Percentiles rank a stretch among this genome's conserved stretches.
Evolutionary conservation across 2,888 invertebrate species (phyloP).

Genomic region (Pyrrhosoma nymphula): DNA sequence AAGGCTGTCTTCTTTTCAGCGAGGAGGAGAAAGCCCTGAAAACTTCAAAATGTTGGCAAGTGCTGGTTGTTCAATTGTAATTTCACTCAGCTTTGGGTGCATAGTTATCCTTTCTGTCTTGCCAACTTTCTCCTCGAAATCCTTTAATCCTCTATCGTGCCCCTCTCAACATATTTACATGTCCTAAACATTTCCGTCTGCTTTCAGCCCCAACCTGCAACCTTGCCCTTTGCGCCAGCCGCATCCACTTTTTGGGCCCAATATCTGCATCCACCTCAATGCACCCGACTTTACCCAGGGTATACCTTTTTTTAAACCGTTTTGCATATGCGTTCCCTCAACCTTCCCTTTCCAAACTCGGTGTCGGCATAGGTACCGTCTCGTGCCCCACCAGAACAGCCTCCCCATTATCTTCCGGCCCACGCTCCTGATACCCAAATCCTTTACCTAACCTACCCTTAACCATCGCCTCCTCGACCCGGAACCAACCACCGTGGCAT

Average conservation of each 20-base stretch:
- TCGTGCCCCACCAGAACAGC: too few relatives aligned
- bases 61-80: too few relatives aligned
- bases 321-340: conserved; percentile 3
- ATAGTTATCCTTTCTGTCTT: too few relatives aligned
- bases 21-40: too few relatives aligned
- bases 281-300: neutral
- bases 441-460: too few relatives aligned
- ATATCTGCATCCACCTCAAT: conserved; percentile 14
- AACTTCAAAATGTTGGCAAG: too few relatives aligned
- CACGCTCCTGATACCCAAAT: too few relatives aligned
- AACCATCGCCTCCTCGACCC: neutral
- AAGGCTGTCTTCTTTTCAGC: too few relatives aligned
- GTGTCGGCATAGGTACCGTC: too few relatives aligned
- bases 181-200: neutral
- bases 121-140: neutral
- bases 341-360: neutral
- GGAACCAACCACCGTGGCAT: conserved; percentile 18
- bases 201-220: neutral
- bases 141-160: neutral
- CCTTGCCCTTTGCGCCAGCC: neutral
- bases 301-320: neutral
- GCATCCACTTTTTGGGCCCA: neutral
- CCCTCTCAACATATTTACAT: neutral
- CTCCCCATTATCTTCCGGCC: too few relatives aligned
- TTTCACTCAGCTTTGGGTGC: too few relatives aligned